Base-by-base conservation (phyloP, 2,888 invertebrate genomes). In the Drosophila anomalata region DNA sequence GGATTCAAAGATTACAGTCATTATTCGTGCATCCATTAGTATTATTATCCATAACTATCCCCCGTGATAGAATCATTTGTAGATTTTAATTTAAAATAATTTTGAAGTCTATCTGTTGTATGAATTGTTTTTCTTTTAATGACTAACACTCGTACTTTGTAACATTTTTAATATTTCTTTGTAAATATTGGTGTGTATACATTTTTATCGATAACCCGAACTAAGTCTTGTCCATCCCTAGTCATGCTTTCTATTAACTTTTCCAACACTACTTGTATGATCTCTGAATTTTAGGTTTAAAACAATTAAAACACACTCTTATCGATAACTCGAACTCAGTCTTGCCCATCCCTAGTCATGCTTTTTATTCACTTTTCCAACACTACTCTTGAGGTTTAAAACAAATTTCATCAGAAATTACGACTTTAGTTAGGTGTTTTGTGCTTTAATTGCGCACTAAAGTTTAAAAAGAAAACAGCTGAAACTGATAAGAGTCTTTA, bases 21-120 rank as follows among this genome's bases (percentile, higher is more conserved):
- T 8, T 44, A 52, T 39, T 17, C 14, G 29, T 44, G 62, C 50
- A 51, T 31, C 22, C 52, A 52, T 54, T 36, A 11, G 29, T 3
- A 6, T 29, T 29, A 8, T 22, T 22, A 22, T 22, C 22, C 22
- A 24, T 24, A 0, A 24, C 4, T 0, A 29, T 8, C 29, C 29
- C 9, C 9, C 8, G 8, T 33, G 22, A 12, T 12, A 36, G n/a
- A 36, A 36, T 33, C 12, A 36, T 36, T 14, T 22, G 41, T 42
- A 42, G 20, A n/a, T 17, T 17, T 44, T 44, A 22, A 22, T 44
- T 44, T 12, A 12, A 20, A 44, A 22, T 44, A 42, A 3, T 14
- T 5, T 14, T 4, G 0, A 42, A 42, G 11, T 44, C 5, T 17
- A 11, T 20, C 3, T 20, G 4, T 20, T 20, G 36, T 36, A 5